Evolutionary conservation across 30 jellyfish, hydroid and myxozoan genomes (phyloP), one percentile per base, ranked within the genome.

Genomic region (Cassiopea xamachana): DNA sequence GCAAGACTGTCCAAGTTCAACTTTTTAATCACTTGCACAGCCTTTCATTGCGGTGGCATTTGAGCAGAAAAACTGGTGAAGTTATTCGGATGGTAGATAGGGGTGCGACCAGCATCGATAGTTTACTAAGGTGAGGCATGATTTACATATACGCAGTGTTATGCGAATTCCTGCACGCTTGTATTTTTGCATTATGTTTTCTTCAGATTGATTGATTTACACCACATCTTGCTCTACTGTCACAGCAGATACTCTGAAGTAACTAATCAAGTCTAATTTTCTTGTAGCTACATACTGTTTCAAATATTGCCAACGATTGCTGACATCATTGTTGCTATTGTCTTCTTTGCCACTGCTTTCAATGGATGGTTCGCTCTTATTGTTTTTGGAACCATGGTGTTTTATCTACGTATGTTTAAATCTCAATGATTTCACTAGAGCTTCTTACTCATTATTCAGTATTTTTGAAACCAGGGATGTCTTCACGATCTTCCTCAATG

Each of bases 331-430:
- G 94, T 96, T 77, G 99, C 98, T 44, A 74, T 96, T 44, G 98
- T 96, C 16, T 96, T 87, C 90, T 96, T 96, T 86, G 98, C 98
- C 13, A 79, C 98, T 12, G 99, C 95, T 27, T 96, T 96, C 94
- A 92, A 96, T 92, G 99, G 98, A 14, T 96, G 99, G 99, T 96
- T 96, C 75, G 98, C 99, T 9, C 92, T 92, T 86, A 92, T 96
- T 55, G 98, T 96, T 39, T 92, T 96, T 79, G 74, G 73, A 15
- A 91, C 98, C 1, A 96, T 96, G 99, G 82, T 81, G 64, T 60
- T 90, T 27, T 96, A 96, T 85, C 70, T 96, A 17, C 69, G 99
- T 96, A 85, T 75, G 98, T 62, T 61, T 1, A 27, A 39, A 6
- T 55, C 12, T 55, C 12, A 6, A 3, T 19, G 47, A 1, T 64